A percentile compares a stretch with the other conserved stretches of the same genome.
Conservation (phyloP, 2,888 invertebrate species). For the Caenorhabditis uteleia region DNA sequence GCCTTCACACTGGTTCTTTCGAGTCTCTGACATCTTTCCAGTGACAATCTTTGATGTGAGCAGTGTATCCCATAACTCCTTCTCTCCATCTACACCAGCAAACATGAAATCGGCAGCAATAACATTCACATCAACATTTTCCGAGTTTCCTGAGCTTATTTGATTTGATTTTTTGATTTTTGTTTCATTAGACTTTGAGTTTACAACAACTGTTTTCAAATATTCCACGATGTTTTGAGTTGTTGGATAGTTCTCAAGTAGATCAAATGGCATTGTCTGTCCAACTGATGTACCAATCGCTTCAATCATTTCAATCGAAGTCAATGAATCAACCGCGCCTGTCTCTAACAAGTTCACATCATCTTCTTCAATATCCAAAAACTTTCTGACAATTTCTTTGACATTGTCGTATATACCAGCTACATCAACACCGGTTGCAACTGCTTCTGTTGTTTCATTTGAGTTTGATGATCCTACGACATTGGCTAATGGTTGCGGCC, state of each 20-base stretch:
- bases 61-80: slow-evolving; percentile 43
- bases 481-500: slow-evolving; percentile 44
- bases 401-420: slow-evolving; percentile 3
- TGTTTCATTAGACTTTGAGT: neutral
- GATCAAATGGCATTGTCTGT: slow-evolving; percentile 47
- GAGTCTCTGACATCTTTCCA: slow-evolving; percentile 16
- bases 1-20: slow-evolving; percentile 37
- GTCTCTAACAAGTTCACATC: slow-evolving; percentile 32
- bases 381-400: slow-evolving; percentile 31
- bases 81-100: slow-evolving; percentile 36
- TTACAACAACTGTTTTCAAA: slow-evolving; percentile 19
- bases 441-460: slow-evolving; percentile 1
- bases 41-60: slow-evolving; percentile 36
- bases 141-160: neutral
- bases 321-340: slow-evolving; percentile 42
- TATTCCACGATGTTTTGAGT: slow-evolving; percentile 27
- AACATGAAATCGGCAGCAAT: slow-evolving; percentile 32
- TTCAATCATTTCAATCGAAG: slow-evolving; percentile 48
- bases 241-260: slow-evolving; percentile 36
- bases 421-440: slow-evolving; percentile 1
- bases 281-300: slow-evolving; percentile 40
- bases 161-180: neutral
- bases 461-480: neutral
- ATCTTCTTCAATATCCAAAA: slow-evolving; percentile 33
- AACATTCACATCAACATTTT: slow-evolving; percentile 14